Percentiles rank a stretch among this genome's conserved stretches.
These are phyloP conservation scores for Synergus gifuensis DNA, from an alignment of 2,888 invertebrate species.

Conservation along the genomic window DNA sequence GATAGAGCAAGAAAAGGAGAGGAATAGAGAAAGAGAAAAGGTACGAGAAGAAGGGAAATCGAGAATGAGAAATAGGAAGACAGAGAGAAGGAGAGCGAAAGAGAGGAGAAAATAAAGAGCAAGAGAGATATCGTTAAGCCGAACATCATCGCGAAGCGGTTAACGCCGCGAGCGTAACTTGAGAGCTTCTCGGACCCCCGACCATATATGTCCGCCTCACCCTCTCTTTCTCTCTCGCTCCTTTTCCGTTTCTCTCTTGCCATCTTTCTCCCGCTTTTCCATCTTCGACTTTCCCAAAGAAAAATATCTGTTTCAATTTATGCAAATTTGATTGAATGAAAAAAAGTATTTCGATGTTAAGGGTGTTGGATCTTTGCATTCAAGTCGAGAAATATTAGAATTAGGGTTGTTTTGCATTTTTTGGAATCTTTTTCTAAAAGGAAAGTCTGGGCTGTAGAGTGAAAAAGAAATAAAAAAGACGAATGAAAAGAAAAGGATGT, in stretches of 20 bases:
- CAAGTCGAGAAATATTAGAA: too few relatives aligned
- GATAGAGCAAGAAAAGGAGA: slow-evolving; percentile 49
- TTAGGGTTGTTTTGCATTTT: too few relatives aligned
- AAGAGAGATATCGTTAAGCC: slow-evolving; percentile 37
- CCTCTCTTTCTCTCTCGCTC: slow-evolving; percentile 69
- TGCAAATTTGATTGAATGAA: background rate
- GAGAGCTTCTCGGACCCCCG: slow-evolving; percentile 75
- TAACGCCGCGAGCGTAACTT: slow-evolving; percentile 74
- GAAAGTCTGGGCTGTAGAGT: too few relatives aligned
- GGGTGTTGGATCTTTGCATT: too few relatives aligned
- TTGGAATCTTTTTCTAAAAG: too few relatives aligned
- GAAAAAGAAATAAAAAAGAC: too few relatives aligned
- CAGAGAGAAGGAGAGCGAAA: slow-evolving; percentile 37
- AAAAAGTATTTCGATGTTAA: background rate
- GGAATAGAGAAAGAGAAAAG: slow-evolving; percentile 45
- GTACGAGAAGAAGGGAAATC: slow-evolving; percentile 42
- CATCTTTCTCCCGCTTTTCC: slow-evolving; percentile 57
- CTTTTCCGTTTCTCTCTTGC: slow-evolving; percentile 47
- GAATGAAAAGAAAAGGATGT: too few relatives aligned
- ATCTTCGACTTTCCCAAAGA: background rate
- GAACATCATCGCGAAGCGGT: slow-evolving; percentile 69
- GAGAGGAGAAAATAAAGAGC: slow-evolving; percentile 50
- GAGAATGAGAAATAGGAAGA: slow-evolving; percentile 40
- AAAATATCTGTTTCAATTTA: background rate
- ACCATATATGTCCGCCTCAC: slow-evolving; percentile 77